Percentiles rank a stretch among this genome's conserved stretches.
phyloP scores from a whole-genome alignment of 1,140 invertebrate species.

The Achroia grisella region DNA sequence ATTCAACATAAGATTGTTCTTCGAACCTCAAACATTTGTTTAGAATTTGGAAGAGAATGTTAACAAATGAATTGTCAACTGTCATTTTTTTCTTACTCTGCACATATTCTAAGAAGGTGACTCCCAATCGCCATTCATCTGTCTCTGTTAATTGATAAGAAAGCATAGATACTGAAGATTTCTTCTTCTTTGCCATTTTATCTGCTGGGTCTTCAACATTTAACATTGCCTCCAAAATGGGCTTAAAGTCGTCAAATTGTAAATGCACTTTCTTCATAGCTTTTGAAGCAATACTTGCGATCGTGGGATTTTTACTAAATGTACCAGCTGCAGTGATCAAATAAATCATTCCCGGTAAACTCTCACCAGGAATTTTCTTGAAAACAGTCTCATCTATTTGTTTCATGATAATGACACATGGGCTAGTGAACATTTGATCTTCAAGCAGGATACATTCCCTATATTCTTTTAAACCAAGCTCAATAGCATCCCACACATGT shows the following conservation, averaged over 20 bases:
- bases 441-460: conserved; percentile 49
- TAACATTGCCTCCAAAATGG: conserved; percentile 77
- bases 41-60: conserved; percentile 86
- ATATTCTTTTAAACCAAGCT: conserved; percentile 53
- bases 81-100: conserved; percentile 87
- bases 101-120: conserved; percentile 86
- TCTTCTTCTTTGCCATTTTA: conserved; percentile 49
- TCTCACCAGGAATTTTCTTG: conserved; percentile 57
- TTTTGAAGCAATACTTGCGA: conserved; percentile 76
- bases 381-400: conserved; percentile 76
- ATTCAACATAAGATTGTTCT: conserved; percentile 89
- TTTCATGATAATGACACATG: conserved; percentile 66
- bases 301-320: conserved; percentile 71
- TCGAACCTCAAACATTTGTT: conserved; percentile 86
- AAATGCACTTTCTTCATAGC: conserved; percentile 81
- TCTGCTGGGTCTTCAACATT: conserved; percentile 46
- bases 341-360: conserved; percentile 58
- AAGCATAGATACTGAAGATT: conserved; percentile 58
- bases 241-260: conserved; percentile 76
- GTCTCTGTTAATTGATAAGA: conserved; percentile 76
- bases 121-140: conserved; percentile 83
- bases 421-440: conserved; percentile 42
- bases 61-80: conserved; percentile 78
- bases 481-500: conserved; percentile 62
- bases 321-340: conserved; percentile 69